Percentiles rank a stretch among this genome's conserved stretches.
These are phyloP conservation scores for Solenodon paradoxus DNA, from an alignment of 2,113 vertebrate genomes.

Conservation along the genomic window DNA sequence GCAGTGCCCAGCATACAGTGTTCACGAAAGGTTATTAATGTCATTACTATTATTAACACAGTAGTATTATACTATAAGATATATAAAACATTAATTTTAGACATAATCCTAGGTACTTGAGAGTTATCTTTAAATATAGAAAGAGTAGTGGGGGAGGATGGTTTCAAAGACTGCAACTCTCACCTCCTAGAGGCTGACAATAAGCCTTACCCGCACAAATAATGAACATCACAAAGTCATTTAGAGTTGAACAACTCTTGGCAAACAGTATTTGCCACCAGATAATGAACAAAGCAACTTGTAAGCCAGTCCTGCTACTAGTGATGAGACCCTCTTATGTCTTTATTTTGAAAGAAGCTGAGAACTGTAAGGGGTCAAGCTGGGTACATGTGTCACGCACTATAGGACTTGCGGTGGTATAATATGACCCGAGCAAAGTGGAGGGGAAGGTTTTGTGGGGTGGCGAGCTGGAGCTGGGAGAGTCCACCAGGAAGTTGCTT, in stretches of 20 bases:
- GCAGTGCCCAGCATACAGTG: background rate
- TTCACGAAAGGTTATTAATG: background rate
- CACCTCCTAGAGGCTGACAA: background rate
- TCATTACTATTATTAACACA: background rate
- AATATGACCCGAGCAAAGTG: background rate
- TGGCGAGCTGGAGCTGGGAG: too few species aligned
- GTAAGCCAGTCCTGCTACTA: background rate
- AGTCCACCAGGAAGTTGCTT: background rate
- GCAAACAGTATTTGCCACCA: background rate
- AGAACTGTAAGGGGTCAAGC: background rate
- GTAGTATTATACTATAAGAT: background rate
- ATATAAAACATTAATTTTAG: background rate
- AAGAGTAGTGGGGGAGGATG: background rate
- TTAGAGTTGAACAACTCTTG: background rate
- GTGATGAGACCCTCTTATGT: background rate
- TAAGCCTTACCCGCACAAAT: background rate
- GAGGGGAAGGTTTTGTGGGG: background rate
- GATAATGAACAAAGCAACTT: background rate
- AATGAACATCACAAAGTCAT: background rate
- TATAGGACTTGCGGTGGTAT: background rate
- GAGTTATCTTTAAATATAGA: background rate
- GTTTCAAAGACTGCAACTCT: background rate
- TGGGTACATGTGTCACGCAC: background rate
- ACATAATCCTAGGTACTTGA: background rate
- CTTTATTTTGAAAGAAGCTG: constrained; percentile 3